Evolutionary conservation across 1,140 invertebrate genomes (phyloP).

Genomic region (Pogonomyrmex barbatus): DNA sequence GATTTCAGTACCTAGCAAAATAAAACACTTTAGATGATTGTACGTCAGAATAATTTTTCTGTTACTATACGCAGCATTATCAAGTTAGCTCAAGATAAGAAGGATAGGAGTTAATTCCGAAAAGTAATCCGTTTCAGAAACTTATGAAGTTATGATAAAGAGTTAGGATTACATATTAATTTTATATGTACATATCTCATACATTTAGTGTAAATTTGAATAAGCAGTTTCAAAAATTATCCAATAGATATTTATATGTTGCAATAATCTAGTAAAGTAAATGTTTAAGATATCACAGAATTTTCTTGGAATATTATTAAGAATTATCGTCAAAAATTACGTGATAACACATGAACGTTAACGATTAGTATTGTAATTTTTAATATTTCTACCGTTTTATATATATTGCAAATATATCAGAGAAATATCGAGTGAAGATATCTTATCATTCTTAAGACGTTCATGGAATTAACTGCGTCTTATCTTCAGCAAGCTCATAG

Average conservation of each 20-base stretch:
- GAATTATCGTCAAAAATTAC: constrained; percentile 29
- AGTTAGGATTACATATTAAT: constrained; percentile 2
- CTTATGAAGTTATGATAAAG: constrained; percentile 11
- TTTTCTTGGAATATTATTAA: constrained; percentile 47
- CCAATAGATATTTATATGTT: not conserved
- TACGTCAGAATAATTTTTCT: constrained; percentile 80
- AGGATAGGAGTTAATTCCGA: constrained; percentile 56
- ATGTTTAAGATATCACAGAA: not conserved
- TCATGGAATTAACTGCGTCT: constrained; percentile 69
- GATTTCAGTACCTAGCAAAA: constrained; percentile 80
- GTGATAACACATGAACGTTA: constrained; percentile 13
- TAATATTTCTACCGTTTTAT: constrained; percentile 38
- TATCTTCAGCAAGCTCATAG: constrained; percentile 68
- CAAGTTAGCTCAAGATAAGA: constrained; percentile 76
- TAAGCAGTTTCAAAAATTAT: not conserved
- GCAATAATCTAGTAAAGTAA: constrained; percentile 4
- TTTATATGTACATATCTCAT: not conserved
- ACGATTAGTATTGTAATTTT: constrained; percentile 40
- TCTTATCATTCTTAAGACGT: constrained; percentile 75
- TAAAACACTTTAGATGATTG: constrained; percentile 83
- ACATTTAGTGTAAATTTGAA: constrained; percentile 20
- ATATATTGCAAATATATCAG: constrained; percentile 50
- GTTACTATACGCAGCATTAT: constrained; percentile 80
- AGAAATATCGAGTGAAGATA: constrained; percentile 75
- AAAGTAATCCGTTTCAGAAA: constrained; percentile 40